Conservation (phyloP, 1,140 invertebrate species). For the Bombyx mandarina region DNA sequence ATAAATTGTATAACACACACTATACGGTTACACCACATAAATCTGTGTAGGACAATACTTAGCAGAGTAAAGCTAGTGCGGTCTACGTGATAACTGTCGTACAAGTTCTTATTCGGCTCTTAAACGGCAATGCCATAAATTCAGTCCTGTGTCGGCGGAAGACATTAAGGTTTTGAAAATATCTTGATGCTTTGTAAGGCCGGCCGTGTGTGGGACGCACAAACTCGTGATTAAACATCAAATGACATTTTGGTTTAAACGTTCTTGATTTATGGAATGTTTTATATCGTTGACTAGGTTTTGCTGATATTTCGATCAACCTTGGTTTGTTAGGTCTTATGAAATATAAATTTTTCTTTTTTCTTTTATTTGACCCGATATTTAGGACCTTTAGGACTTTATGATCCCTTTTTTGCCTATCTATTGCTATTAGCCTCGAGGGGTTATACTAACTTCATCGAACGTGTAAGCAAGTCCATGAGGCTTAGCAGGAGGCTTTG, state of each 20-base stretch:
- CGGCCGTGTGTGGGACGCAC: conserved; percentile 16
- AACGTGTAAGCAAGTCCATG: too few relatives aligned
- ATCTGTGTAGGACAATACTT: conserved; percentile 29
- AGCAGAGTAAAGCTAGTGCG: conserved; percentile 18
- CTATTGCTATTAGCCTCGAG: too few relatives aligned
- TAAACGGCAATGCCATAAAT: conserved; percentile 39
- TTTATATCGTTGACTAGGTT: too few relatives aligned
- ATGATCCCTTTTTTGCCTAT: too few relatives aligned
- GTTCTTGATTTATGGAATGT: too few relatives aligned
- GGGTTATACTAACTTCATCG: too few relatives aligned
- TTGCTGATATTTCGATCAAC: too few relatives aligned
- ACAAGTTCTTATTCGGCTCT: conserved; percentile 32
- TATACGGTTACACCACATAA: conserved; percentile 29
- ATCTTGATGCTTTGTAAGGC: conserved; percentile 41
- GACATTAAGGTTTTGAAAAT: conserved; percentile 43
- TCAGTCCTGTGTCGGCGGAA: conserved; percentile 27
- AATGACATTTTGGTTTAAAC: not conserved
- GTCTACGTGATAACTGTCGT: conserved; percentile 29
- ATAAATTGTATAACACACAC: conserved; percentile 23
- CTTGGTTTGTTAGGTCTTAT: too few relatives aligned
- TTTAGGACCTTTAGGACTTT: too few relatives aligned
- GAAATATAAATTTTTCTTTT: too few relatives aligned
- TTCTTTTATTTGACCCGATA: too few relatives aligned
- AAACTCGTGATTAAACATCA: conserved; percentile 4
- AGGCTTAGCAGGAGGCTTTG: too few relatives aligned